Evolutionary conservation across 1,140 invertebrate species (phyloP).

Genomic region (Hylaeus anthracinus): DNA sequence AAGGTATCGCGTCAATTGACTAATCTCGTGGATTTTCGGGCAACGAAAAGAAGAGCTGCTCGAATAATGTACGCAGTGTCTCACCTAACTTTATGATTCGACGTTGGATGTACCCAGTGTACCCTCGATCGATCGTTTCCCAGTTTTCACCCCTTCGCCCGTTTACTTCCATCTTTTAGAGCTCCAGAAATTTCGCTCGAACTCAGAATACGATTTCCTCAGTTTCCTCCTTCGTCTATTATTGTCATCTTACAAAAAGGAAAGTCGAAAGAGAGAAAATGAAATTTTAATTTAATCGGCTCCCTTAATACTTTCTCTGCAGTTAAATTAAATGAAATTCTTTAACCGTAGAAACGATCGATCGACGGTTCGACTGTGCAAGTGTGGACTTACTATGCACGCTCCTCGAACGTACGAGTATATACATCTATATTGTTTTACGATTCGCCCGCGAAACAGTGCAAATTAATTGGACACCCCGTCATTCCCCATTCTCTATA

Average conservation of each 20-base stretch:
- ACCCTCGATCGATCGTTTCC: slow-evolving; percentile 16
- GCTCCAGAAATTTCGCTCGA: not conserved
- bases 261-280: too few species aligned
- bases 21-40: slow-evolving; percentile 69
- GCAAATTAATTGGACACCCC: slow-evolving; percentile 3
- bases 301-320: too few species aligned
- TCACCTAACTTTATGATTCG: slow-evolving; percentile 13
- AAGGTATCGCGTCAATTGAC: slow-evolving; percentile 78
- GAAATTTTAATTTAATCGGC: too few species aligned
- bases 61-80: slow-evolving; percentile 35
- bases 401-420: slow-evolving; percentile 1
- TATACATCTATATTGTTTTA: slow-evolving; percentile 39
- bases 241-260: too few species aligned
- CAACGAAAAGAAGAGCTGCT: slow-evolving; percentile 58
- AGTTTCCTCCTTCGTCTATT: too few species aligned
- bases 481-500: slow-evolving; percentile 10
- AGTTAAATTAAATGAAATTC: too few species aligned
- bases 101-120: not conserved
- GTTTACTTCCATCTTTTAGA: not conserved
- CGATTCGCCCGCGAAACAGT: slow-evolving; percentile 39
- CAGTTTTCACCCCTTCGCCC: not conserved
- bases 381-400: not conserved
- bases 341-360: not conserved
- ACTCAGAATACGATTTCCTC: not conserved
- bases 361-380: slow-evolving; percentile 10